Base-by-base conservation (phyloP, 2,888 invertebrate genomes). In the Mythimna albipuncta region DNA sequence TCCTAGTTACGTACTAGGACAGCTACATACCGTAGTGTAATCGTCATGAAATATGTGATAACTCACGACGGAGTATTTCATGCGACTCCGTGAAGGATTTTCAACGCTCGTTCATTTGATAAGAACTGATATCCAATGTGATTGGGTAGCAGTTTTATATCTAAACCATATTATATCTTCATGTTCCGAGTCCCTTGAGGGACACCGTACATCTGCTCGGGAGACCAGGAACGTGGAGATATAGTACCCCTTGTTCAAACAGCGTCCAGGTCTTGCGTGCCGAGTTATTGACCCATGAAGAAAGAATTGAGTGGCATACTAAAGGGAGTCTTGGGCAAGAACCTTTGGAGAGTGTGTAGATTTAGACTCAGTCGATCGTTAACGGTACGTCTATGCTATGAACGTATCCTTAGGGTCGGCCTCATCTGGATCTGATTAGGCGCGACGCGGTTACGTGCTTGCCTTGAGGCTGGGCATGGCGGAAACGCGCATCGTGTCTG, bases 81-180 rank as follows among this genome's bases (percentile, higher is more conserved):
- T 70, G 21, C 19, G 35, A 52, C 70, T 58, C 13, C 6, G 52
- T 71, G 32, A 47, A 32, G 19, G 38, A 61, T 78, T 26, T 74
- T 54, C 35, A 74, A 74, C 38, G 72, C 71, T 74, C 13, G 11
- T 70, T 78, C 32, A 19, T 7, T 74, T 79, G 61, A 41, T 79
- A 41, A 13, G 52, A 78, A 54, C 59, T 78, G 11, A 26, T 74
- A 7, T 35, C 78, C 52, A 38, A 54, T 59, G 10, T 38, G 26
- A 1, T 54, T 38, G 44, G 69, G 4, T 6, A 44, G 35, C 58
- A 35, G 35, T 77, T 70, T 69, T 69, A 11, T 70, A 74, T 77
- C 44, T 44, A 21, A 38, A 26, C 41, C 19, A 44, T 58, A 77
- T 70, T 59, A 59, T 59, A 74, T 59, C 9, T 59, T 32, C 58